phyloP scores from a whole-genome alignment of 30 jellyfish, hydroid and myxozoan genomes.

The Phacellophora camtschatica region DNA sequence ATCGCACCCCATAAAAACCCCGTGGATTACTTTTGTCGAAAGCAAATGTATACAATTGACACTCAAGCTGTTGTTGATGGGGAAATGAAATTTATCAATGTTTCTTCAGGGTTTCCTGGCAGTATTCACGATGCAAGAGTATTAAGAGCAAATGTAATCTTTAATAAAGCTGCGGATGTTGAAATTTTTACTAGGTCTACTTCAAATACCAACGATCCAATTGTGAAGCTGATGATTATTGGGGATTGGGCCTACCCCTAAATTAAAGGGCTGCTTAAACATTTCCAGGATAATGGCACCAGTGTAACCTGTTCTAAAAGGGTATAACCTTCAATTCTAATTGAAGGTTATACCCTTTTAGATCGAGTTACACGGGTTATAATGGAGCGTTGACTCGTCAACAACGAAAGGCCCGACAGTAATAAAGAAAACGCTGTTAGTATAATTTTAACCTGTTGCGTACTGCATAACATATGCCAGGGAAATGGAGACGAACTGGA shows the following conservation, averaged over 20 bases:
- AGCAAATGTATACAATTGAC: slow-evolving; percentile 27
- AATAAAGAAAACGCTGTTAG: slow-evolving; percentile 7
- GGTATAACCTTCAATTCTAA: no score
- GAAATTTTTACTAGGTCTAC: slow-evolving; percentile 5
- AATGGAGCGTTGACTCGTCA: background rate
- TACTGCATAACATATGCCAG: slow-evolving; percentile 12
- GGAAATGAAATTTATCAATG: background rate
- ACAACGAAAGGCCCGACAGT: slow-evolving; percentile 31
- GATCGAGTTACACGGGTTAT: no score
- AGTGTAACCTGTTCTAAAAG: no score
- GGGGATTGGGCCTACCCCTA: slow-evolving; percentile 61
- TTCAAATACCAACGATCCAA: background rate
- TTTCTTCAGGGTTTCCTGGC: slow-evolving; percentile 63
- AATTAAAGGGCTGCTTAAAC: slow-evolving; percentile 20
- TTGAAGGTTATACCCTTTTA: no score
- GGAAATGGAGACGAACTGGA: slow-evolving; percentile 11
- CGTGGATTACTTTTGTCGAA: slow-evolving; percentile 36
- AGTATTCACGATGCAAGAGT: slow-evolving; percentile 73
- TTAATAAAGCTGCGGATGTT: background rate
- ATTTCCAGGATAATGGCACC: slow-evolving; percentile 35
- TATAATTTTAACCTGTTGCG: slow-evolving; percentile 3
- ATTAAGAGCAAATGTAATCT: background rate
- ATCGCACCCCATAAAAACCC: slow-evolving; percentile 21
- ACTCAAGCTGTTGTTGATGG: slow-evolving; percentile 69
- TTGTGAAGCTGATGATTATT: background rate